Percentiles rank a stretch among this genome's conserved stretches.
Conservation (phyloP, 2,888 invertebrate genomes). For the Drosophila subquinaria region DNA sequence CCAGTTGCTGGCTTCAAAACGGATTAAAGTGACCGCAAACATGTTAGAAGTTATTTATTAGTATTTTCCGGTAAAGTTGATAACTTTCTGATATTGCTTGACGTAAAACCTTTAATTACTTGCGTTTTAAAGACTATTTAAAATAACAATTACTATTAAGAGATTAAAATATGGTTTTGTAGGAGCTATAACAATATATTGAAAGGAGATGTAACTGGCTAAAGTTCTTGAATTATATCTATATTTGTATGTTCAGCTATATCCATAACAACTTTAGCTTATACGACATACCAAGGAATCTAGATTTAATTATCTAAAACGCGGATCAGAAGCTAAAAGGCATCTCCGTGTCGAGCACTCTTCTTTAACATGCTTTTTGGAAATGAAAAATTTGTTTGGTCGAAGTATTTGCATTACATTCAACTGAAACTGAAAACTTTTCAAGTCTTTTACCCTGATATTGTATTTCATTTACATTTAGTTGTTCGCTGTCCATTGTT, state of each 20-base stretch:
- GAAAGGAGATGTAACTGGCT: too few relatives aligned
- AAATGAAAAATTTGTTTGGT: slow-evolving; percentile 61
- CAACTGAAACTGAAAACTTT: slow-evolving; percentile 69
- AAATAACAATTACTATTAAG: too few relatives aligned
- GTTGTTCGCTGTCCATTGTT: slow-evolving; percentile 51
- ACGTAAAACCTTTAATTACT: too few relatives aligned
- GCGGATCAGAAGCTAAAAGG: background rate
- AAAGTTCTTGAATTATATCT: too few relatives aligned
- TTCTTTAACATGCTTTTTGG: background rate
- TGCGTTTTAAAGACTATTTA: background rate
- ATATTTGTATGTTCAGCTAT: too few relatives aligned
- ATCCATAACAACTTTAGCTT: too few relatives aligned
- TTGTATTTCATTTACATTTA: slow-evolving; percentile 65
- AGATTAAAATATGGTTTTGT: too few relatives aligned
- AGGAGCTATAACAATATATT: too few relatives aligned
- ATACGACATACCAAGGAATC: background rate
- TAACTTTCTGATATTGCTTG: background rate
- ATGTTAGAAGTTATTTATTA: background rate
- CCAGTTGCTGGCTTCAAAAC: slow-evolving; percentile 31
- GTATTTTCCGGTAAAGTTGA: background rate
- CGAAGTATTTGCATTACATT: slow-evolving; percentile 43
- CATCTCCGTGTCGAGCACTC: background rate
- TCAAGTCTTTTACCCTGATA: slow-evolving; percentile 51
- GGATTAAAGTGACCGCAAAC: slow-evolving; percentile 23
- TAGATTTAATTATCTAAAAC: background rate